Evolutionary conservation across 2,797 vertebrate species (phyloP).

Genomic region (Anas bahamensis): DNA sequence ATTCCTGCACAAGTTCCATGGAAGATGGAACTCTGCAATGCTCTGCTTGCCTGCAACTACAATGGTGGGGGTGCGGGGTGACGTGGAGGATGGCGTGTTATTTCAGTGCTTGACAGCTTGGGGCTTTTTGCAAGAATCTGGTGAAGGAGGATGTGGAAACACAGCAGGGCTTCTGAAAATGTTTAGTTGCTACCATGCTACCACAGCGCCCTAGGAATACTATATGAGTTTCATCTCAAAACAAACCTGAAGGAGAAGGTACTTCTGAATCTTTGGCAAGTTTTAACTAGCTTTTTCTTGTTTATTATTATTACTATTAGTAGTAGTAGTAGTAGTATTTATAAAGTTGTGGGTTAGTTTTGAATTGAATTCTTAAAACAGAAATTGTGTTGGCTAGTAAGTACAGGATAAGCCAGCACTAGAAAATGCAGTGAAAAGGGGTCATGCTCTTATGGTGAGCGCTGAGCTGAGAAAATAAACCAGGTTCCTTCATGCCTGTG

Average conservation of each 20-base stretch:
- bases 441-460: background rate
- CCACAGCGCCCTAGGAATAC: background rate
- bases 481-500: background rate
- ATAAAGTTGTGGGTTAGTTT: background rate
- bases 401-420: background rate
- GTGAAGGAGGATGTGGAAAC: background rate
- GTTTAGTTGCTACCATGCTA: background rate
- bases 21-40: background rate
- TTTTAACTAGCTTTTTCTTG: background rate
- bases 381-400: background rate
- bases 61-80: background rate
- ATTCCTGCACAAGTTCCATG: background rate
- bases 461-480: background rate
- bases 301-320: too few species aligned
- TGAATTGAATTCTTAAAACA: background rate
- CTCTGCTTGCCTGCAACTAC: background rate
- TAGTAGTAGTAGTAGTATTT: background rate
- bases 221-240: background rate
- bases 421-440: background rate
- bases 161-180: background rate
- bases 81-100: too few species aligned
- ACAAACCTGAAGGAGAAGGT: background rate
- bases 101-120: background rate
- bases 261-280: background rate
- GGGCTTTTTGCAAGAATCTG: background rate